These are phyloP conservation scores for Cephonodes hylas DNA, from an alignment of 2,888 invertebrate genomes.

Conservation along the genomic window DNA sequence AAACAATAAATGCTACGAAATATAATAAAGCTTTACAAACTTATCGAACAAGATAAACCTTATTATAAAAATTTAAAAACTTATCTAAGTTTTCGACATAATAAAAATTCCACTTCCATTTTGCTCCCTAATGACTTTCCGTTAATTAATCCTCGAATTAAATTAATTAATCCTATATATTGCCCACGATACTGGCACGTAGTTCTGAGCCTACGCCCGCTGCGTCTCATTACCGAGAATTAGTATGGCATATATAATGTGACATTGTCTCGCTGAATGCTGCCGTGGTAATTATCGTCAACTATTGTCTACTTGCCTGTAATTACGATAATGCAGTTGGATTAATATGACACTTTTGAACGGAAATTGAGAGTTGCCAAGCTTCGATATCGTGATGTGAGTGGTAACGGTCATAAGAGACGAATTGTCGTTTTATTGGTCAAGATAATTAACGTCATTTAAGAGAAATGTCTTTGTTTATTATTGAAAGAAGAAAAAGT, in stretches of 20 bases:
- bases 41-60: background rate
- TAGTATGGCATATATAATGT: slow-evolving; percentile 69
- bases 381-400: background rate
- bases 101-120: background rate
- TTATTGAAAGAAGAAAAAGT: no score
- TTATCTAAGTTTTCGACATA: background rate
- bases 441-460: no score
- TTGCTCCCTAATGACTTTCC: background rate
- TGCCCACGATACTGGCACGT: background rate
- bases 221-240: slow-evolving; percentile 69
- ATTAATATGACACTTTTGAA: background rate
- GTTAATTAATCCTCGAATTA: background rate
- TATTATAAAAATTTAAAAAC: background rate
- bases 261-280: slow-evolving; percentile 46
- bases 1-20: background rate
- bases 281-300: slow-evolving; percentile 37
- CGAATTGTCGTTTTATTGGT: no score
- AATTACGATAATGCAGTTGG: slow-evolving; percentile 1
- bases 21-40: background rate
- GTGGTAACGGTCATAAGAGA: background rate
- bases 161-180: background rate
- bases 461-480: no score
- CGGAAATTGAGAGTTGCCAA: background rate
- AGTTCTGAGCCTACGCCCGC: slow-evolving; percentile 51
- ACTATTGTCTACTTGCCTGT: slow-evolving; percentile 2